phyloP scores from a whole-genome alignment of 2,888 invertebrate genomes.

The Ephialtes manifestator region DNA sequence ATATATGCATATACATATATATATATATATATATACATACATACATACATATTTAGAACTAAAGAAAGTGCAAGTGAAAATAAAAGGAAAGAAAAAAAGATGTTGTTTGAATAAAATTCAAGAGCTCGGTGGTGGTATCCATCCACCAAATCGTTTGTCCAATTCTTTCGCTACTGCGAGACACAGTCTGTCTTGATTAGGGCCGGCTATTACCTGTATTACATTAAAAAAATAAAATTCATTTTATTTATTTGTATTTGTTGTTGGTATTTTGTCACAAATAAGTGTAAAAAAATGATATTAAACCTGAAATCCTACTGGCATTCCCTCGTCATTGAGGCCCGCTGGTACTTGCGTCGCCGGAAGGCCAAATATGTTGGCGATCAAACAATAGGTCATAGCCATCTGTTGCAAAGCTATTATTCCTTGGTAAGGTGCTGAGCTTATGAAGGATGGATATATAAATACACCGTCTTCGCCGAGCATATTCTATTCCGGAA shows the following conservation, averaged over 20 bases:
- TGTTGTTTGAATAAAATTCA: neutral
- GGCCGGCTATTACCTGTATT: conserved; percentile 90
- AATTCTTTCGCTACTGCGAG: conserved; percentile 93
- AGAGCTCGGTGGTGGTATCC: conserved; percentile 88
- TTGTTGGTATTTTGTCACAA: neutral
- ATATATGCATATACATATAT: conserved; percentile 34
- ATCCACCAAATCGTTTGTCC: conserved; percentile 93
- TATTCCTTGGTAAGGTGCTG: conserved; percentile 87
- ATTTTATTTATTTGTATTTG: neutral
- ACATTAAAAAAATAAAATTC: neutral
- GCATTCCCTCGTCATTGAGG: conserved; percentile 88
- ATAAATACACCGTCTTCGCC: conserved; percentile 88
- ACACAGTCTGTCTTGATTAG: conserved; percentile 92
- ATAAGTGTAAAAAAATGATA: neutral
- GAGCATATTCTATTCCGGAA: conserved; percentile 87
- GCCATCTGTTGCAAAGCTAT: conserved; percentile 88
- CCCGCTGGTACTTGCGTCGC: conserved; percentile 92
- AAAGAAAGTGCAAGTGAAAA: neutral
- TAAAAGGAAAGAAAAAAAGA: neutral
- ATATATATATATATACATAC: conserved; percentile 19
- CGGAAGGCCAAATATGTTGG: conserved; percentile 92
- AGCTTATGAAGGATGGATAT: conserved; percentile 86
- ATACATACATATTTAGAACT: neutral
- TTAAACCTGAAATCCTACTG: conserved; percentile 91
- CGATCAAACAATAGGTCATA: conserved; percentile 89